Base-by-base conservation (phyloP, 2,113 vertebrate genomes). In the Sapayoa aenigma region DNA sequence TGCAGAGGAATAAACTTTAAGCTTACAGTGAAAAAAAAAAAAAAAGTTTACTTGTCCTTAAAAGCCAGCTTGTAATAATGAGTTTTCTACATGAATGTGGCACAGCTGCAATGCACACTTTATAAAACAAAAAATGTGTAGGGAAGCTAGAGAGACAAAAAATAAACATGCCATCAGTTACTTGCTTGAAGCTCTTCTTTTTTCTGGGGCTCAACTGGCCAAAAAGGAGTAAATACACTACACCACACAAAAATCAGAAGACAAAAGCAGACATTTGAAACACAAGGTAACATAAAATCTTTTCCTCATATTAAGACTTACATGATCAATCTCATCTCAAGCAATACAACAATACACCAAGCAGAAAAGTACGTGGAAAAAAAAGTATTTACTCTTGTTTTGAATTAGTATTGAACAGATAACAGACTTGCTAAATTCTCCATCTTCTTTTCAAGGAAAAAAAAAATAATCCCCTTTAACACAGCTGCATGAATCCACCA, bases 101-200 rank as follows among this genome's bases (percentile, higher is more conserved):
- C 94, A 95, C 67, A 96, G 97, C 95, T 96, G 97, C 95, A 97
- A 94, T 97, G 96, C 97, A 97, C 91, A 97, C 85, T 97, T 97
- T 79, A 98, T 97, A 97, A 96, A 98, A 87, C 92, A 97, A 97
- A 98, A 98, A 97, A 96, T 96, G 97, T 88, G 91, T 98, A 97
- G 97, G 95, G 96, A 98, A 98, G 97, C 96, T 97, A 97, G 83
- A 98, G 95, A 97, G 94, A 95, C 83, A 98, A 97, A 97, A 98
- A 96, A 96, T 91, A 98, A 99, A 99, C 99, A 98, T 99, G 99
- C 99, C 99, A 98, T 99, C 97, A 94, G 98, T 98, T 99, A 99
- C 99, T 99, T 99, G 99, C 98, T 99, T 99, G 99, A 97, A 98
- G 98, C 96, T 99, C 99, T 99, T 99, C 99, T 99, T 99, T 99